Percentiles rank a stretch among this genome's conserved stretches.
Conservation (phyloP, 2,888 invertebrate species). For the Agrotis ipsilon region DNA sequence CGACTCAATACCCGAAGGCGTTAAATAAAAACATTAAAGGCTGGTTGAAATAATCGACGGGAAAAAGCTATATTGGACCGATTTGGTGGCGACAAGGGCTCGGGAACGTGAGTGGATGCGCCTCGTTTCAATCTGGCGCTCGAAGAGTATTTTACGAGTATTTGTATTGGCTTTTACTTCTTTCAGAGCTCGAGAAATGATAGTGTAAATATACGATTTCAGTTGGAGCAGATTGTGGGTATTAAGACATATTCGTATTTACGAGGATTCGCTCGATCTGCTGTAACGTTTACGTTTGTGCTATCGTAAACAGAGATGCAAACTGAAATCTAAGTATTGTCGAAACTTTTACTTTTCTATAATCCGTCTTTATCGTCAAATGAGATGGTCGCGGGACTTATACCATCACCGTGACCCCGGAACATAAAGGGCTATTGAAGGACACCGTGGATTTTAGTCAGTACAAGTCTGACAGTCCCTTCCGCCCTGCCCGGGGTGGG, state of each 20-base stretch:
- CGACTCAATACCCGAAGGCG: constrained; percentile 86
- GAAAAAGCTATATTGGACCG: constrained; percentile 87
- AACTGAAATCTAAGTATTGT: constrained; percentile 24
- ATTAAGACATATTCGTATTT: constrained; percentile 55
- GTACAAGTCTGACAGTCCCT: too few species aligned
- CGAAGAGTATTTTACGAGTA: constrained; percentile 67
- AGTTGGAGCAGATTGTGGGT: constrained; percentile 50
- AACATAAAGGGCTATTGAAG: too few species aligned
- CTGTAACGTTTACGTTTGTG: constrained; percentile 24
- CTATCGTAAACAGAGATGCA: constrained; percentile 27
- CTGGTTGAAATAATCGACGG: constrained; percentile 87
- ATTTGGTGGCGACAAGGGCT: constrained; percentile 84
- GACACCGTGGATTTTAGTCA: too few species aligned
- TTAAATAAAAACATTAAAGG: constrained; percentile 91
- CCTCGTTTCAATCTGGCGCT: constrained; percentile 71
- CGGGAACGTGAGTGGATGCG: constrained; percentile 74
- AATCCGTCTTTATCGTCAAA: constrained; percentile 28
- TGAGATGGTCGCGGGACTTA: too few species aligned
- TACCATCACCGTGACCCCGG: too few species aligned
- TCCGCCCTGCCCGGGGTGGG: too few species aligned
- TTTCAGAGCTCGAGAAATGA: constrained; percentile 64
- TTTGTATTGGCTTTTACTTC: constrained; percentile 70
- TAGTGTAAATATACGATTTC: constrained; percentile 67
- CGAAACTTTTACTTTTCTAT: constrained; percentile 30
- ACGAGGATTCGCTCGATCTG: constrained; percentile 38